Conservation (phyloP, 30 jellyfish, hydroid and myxozoan genomes). For the Chironex yamaguchii region DNA sequence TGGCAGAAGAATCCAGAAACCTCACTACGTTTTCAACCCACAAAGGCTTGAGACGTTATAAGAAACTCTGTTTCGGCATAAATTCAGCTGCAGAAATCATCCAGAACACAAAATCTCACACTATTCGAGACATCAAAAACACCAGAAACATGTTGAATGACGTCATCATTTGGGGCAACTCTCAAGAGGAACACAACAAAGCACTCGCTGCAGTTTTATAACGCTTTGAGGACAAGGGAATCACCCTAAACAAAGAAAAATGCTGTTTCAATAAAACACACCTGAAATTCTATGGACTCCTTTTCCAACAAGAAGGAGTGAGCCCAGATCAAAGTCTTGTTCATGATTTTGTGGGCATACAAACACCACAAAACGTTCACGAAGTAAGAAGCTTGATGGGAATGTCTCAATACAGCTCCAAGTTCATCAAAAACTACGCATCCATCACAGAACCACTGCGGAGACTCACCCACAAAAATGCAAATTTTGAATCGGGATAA, state of each 20-base stretch:
- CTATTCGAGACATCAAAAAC: constrained; percentile 35
- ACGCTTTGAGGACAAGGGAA: constrained; percentile 37
- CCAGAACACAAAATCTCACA: constrained; percentile 45
- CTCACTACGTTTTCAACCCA: constrained; percentile 8
- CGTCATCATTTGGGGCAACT: constrained; percentile 42
- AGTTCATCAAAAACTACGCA: not conserved
- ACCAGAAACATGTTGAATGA: constrained; percentile 43
- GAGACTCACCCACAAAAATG: constrained; percentile 15
- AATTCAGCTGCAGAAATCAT: constrained; percentile 19
- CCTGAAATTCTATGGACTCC: constrained; percentile 59
- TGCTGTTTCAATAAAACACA: constrained; percentile 65
- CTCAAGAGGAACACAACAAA: constrained; percentile 52
- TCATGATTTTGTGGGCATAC: constrained; percentile 55
- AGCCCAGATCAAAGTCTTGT: constrained; percentile 68
- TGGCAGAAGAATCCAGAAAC: too few species aligned
- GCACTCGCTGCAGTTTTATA: constrained; percentile 14
- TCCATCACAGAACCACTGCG: constrained; percentile 49
- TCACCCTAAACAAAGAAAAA: constrained; percentile 59
- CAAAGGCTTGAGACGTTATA: not conserved
- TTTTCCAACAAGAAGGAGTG: constrained; percentile 62
- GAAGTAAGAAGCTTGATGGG: constrained; percentile 1
- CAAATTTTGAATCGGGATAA: constrained; percentile 43
- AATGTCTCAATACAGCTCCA: not conserved
- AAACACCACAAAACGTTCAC: constrained; percentile 36
- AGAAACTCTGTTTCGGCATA: constrained; percentile 6